Evolutionary conservation across 2,888 invertebrate species (phyloP).

Genomic region (Suillia variegata): DNA sequence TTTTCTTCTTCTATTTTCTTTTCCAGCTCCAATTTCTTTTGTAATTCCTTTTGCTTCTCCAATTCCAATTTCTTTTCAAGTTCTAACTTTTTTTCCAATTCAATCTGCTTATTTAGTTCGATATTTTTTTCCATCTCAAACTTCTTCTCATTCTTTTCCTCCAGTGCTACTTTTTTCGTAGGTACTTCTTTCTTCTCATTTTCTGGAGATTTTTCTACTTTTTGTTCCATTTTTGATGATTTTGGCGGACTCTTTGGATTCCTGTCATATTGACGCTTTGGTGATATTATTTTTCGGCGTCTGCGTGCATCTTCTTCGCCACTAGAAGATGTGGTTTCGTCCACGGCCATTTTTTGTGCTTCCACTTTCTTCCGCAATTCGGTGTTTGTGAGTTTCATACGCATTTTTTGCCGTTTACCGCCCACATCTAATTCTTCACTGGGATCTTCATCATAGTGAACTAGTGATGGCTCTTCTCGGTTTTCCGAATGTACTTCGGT

Average conservation of each 20-base stretch:
- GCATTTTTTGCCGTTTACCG: conserved; percentile 58
- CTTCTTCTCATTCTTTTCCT: too few relatives aligned
- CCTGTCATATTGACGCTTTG: conserved; percentile 34
- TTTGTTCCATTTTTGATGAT: background rate
- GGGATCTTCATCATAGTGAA: conserved; percentile 30
- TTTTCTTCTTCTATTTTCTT: too few relatives aligned
- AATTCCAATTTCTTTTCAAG: too few relatives aligned
- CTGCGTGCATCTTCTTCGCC: conserved; percentile 49
- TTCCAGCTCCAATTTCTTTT: too few relatives aligned
- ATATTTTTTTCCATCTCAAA: too few relatives aligned
- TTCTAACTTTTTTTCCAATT: too few relatives aligned
- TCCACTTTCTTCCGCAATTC: conserved; percentile 56
- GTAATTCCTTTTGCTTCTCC: too few relatives aligned
- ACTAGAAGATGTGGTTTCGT: conserved; percentile 55
- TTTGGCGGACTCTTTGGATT: background rate
- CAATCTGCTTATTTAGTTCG: too few relatives aligned
- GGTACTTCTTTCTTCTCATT: too few relatives aligned
- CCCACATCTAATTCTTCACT: conserved; percentile 53
- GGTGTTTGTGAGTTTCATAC: conserved; percentile 47
- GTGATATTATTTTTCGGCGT: conserved; percentile 41
- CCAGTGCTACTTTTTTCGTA: background rate
- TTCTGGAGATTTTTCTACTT: background rate
- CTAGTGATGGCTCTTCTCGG: conserved; percentile 58
- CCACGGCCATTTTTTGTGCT: conserved; percentile 46
- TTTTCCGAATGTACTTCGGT: conserved; percentile 61